Percentiles rank a stretch among this genome's conserved stretches.
Conservation (phyloP, 1,140 invertebrate genomes). For the Ctenoplectra terminalis region DNA sequence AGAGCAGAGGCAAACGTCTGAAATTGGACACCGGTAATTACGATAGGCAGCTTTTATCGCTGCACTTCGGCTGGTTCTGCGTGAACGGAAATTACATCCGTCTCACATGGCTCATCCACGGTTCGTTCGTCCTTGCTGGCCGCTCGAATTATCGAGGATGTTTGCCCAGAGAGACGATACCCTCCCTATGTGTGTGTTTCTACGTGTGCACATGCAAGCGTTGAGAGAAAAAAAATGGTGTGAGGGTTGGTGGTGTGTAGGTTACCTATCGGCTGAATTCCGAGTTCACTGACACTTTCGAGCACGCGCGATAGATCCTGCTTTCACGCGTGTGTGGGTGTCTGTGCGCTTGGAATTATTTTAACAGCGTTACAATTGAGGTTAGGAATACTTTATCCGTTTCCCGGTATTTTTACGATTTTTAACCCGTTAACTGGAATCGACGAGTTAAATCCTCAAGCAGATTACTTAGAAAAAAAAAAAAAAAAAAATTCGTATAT, state of each 20-base stretch:
- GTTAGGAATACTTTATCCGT: too few species aligned
- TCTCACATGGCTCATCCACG: constrained; percentile 6
- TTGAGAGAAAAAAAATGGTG: background rate
- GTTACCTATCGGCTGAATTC: constrained; percentile 48
- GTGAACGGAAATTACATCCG: constrained; percentile 38
- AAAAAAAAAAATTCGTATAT: too few species aligned
- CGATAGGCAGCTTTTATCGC: constrained; percentile 39
- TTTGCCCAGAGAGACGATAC: constrained; percentile 23
- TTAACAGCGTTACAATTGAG: too few species aligned
- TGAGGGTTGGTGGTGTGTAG: background rate
- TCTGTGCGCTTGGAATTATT: background rate
- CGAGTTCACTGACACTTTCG: constrained; percentile 68
- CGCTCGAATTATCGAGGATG: constrained; percentile 31
- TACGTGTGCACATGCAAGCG: too few species aligned
- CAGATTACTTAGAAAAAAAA: too few species aligned
- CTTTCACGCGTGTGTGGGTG: constrained; percentile 29
- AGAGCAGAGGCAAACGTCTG: constrained; percentile 21
- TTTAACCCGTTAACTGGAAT: too few species aligned
- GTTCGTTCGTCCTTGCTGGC: constrained; percentile 8
- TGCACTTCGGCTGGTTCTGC: background rate
- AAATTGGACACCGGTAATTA: constrained; percentile 53
- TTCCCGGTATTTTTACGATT: background rate
- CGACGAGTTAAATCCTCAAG: too few species aligned
- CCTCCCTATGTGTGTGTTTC: too few species aligned
- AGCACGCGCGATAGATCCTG: constrained; percentile 64